Evolutionary conservation across 2,888 invertebrate genomes (phyloP).

Genomic region (Chaetoderma sp.): DNA sequence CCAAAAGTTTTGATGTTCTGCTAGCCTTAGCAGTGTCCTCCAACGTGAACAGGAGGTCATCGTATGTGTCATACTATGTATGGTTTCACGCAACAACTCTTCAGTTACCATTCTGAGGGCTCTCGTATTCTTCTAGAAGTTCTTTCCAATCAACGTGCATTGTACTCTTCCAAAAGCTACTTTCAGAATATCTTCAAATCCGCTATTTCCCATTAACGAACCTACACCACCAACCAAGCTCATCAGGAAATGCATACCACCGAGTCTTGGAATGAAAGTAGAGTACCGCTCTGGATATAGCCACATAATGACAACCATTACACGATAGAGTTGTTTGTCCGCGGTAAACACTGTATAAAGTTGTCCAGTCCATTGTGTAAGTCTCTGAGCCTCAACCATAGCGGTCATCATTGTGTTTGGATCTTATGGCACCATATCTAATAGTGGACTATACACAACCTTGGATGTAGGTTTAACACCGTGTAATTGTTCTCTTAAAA

Average conservation of each 20-base stretch:
- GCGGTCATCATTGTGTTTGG: conserved; percentile 34
- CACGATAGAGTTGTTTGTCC: conserved; percentile 39
- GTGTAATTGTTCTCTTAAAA: conserved; percentile 25
- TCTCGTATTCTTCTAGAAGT: conserved; percentile 40
- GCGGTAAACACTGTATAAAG: conserved; percentile 21
- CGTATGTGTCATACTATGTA: not conserved
- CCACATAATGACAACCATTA: conserved; percentile 36
- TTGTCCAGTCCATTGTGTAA: conserved; percentile 26
- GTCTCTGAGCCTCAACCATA: conserved; percentile 27
- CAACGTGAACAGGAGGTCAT: conserved; percentile 3
- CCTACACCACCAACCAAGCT: conserved; percentile 42
- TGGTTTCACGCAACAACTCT: conserved; percentile 27
- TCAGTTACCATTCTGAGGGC: conserved; percentile 34
- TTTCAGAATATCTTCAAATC: conserved; percentile 35
- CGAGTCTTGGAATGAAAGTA: conserved; percentile 32
- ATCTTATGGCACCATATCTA: conserved; percentile 31
- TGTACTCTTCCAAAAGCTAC: conserved; percentile 38
- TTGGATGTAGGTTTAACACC: conserved; percentile 18
- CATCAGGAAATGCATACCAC: conserved; percentile 46
- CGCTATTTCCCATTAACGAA: conserved; percentile 38
- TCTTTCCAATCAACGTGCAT: conserved; percentile 42
- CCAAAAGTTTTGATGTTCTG: conserved; percentile 28
- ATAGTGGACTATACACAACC: conserved; percentile 25
- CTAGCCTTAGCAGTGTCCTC: conserved; percentile 2
- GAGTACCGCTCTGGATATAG: conserved; percentile 29